Evolutionary conservation across 1,140 invertebrate genomes (phyloP).

Genomic region (Pachypeltis micranthus): DNA sequence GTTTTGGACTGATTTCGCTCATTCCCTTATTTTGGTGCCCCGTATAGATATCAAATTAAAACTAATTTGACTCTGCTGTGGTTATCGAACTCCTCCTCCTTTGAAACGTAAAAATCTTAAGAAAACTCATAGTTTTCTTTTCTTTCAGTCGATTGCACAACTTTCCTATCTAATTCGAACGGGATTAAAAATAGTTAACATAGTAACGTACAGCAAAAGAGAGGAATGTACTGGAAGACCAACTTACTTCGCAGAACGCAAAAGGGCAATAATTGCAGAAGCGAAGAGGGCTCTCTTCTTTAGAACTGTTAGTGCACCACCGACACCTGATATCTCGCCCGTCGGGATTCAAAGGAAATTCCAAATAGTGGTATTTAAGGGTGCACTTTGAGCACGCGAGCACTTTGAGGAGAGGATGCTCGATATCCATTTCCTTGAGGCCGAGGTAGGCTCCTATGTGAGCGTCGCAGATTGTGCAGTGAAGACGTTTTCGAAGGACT

Average conservation of each 20-base stretch:
- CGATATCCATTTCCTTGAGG: background rate
- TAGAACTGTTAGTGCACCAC: constrained; percentile 12
- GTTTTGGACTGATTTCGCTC: too few species aligned
- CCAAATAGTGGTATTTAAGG: background rate
- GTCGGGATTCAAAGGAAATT: constrained; percentile 6
- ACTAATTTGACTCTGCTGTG: too few species aligned
- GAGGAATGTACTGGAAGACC: too few species aligned
- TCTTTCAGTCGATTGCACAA: too few species aligned
- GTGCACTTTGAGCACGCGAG: constrained; percentile 14
- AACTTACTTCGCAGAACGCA: constrained; percentile 18
- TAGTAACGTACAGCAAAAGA: too few species aligned
- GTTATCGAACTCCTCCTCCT: too few species aligned
- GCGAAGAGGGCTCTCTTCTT: background rate
- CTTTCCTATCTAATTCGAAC: too few species aligned
- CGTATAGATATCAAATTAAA: too few species aligned
- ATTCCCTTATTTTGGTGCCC: too few species aligned
- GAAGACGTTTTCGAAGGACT: constrained; percentile 6
- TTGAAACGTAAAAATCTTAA: too few species aligned
- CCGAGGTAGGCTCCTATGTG: constrained; percentile 14
- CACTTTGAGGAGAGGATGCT: constrained; percentile 19
- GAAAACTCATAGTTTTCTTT: too few species aligned
- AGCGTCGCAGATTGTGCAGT: constrained; percentile 19
- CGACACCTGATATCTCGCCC: constrained; percentile 15
- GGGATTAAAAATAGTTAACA: too few species aligned
- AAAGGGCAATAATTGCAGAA: constrained; percentile 19